Evolutionary conservation across 2,888 invertebrate species (phyloP).

Genomic region (Helleia helle): DNA sequence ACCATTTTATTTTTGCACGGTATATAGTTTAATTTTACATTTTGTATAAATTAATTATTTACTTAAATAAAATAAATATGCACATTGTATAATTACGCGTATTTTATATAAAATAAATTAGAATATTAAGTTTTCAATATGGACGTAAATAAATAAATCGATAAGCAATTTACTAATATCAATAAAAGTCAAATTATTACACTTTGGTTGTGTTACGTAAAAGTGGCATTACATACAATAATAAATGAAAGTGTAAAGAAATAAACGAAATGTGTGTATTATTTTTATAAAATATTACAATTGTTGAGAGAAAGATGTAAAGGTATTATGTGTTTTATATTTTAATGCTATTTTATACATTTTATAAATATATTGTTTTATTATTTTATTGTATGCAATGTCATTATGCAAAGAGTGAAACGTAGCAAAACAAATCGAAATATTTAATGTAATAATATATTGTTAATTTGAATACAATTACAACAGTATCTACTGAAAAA

Average conservation of each 20-base stretch:
- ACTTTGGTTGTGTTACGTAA: slow-evolving; percentile 15
- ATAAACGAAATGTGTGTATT: background rate
- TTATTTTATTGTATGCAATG: too few species aligned
- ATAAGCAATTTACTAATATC: slow-evolving; percentile 40
- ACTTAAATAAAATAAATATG: background rate
- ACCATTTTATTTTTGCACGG: background rate
- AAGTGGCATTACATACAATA: background rate
- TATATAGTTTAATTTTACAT: background rate
- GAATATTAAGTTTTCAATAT: slow-evolving; percentile 5
- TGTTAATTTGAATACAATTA: too few species aligned
- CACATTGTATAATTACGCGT: background rate
- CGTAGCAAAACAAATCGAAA: too few species aligned
- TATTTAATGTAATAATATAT: too few species aligned
- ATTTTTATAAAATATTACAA: slow-evolving; percentile 3
- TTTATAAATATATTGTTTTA: too few species aligned
- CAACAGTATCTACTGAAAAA: too few species aligned
- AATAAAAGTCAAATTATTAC: slow-evolving; percentile 64
- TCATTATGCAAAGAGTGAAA: too few species aligned
- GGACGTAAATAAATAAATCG: slow-evolving; percentile 20
- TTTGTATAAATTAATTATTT: too few species aligned
- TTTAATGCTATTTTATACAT: background rate
- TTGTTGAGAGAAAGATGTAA: too few species aligned
- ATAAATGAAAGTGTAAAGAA: background rate
- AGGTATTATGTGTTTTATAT: too few species aligned
- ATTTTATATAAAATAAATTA: slow-evolving; percentile 5